These are phyloP conservation scores for Trichechus manatus DNA, from an alignment of 2,113 vertebrate genomes.

Conservation along the genomic window DNA sequence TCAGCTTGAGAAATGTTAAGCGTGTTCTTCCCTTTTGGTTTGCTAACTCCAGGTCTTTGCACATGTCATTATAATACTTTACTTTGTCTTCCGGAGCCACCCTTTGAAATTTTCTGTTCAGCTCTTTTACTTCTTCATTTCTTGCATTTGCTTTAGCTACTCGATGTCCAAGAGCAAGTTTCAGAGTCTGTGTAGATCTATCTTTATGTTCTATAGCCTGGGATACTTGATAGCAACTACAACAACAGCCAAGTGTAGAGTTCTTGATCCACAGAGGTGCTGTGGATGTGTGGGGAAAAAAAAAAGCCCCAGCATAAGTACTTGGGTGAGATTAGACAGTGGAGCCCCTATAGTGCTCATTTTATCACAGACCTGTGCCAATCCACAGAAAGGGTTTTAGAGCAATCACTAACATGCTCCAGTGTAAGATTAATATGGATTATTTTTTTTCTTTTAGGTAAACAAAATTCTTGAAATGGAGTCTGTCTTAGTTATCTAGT, in stretches of 20 bases:
- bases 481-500: too few relatives aligned
- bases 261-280: not conserved
- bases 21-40: too few relatives aligned
- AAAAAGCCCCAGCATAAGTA: not conserved
- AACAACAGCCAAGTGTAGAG: not conserved
- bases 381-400: not conserved
- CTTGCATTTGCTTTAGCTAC: too few relatives aligned
- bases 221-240: not conserved
- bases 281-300: not conserved
- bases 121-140: too few relatives aligned
- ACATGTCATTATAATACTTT: too few relatives aligned
- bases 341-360: not conserved
- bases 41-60: too few relatives aligned
- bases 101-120: too few relatives aligned
- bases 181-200: not conserved
- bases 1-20: too few relatives aligned
- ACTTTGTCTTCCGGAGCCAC: too few relatives aligned
- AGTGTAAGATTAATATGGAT: not conserved
- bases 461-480: slow-evolving; percentile 39
- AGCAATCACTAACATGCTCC: not conserved
- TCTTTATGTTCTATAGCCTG: not conserved
- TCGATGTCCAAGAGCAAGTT: too few relatives aligned
- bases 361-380: not conserved
- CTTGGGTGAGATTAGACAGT: not conserved
- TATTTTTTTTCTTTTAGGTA: not conserved